Evolutionary conservation across 2,888 invertebrate genomes (phyloP).

Genomic region (Hyles lineata): DNA sequence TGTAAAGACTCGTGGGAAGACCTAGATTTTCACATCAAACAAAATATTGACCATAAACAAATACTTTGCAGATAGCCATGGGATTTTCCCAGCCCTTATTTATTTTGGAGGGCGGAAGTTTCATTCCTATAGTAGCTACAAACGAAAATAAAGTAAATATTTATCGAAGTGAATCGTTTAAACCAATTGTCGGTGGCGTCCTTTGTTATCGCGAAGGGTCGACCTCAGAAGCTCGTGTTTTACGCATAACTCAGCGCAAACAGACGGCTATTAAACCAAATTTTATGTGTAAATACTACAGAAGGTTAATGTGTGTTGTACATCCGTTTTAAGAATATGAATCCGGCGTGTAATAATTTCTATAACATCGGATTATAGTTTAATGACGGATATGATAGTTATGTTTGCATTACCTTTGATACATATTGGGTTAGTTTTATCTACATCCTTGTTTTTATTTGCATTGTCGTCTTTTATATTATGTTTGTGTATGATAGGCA

Average conservation of each 20-base stretch:
- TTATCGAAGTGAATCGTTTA: background rate
- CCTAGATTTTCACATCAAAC: no score
- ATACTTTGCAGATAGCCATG: no score
- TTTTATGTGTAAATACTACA: constrained; percentile 15
- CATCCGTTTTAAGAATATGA: constrained; percentile 1
- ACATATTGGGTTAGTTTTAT: background rate
- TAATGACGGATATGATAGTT: background rate
- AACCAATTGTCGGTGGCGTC: background rate
- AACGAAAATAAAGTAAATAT: background rate
- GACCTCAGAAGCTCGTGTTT: constrained; percentile 7
- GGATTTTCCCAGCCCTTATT: background rate
- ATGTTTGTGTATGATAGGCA: no score
- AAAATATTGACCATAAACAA: no score
- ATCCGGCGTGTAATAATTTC: background rate
- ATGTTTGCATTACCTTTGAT: background rate
- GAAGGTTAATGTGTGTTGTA: constrained; percentile 12
- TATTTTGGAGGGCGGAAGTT: background rate
- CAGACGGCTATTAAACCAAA: constrained; percentile 22
- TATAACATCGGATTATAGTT: background rate
- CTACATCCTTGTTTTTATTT: background rate
- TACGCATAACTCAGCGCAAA: constrained; percentile 1
- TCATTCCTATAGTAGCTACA: background rate
- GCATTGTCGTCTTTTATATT: no score
- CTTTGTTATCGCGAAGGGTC: constrained; percentile 23
- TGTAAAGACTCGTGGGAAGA: no score